phyloP scores from a whole-genome alignment of 2,113 vertebrate genomes.

The Ahaetulla prasina region DNA sequence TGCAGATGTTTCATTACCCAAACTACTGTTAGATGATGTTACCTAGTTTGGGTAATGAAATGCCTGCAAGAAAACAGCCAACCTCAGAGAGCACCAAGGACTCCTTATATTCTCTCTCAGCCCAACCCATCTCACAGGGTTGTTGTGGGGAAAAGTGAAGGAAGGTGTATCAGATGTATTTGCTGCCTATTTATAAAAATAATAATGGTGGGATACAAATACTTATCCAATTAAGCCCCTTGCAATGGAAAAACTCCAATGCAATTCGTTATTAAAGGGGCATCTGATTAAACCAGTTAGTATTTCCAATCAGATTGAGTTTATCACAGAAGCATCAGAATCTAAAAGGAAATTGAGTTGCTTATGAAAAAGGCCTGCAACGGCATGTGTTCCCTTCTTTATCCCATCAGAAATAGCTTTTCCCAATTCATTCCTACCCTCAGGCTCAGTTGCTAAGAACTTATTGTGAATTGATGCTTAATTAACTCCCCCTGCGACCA shows the following conservation, averaged over 20 bases:
- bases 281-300: neutral
- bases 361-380: neutral
- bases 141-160: neutral
- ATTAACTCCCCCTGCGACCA: slow-evolving; percentile 53
- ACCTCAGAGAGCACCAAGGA: neutral
- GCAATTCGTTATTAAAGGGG: neutral
- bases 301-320: accelerated
- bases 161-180: neutral
- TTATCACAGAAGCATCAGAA: accelerated
- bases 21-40: neutral
- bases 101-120: neutral
- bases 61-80: neutral
- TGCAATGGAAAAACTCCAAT: neutral
- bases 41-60: neutral
- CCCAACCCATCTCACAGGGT: neutral
- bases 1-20: neutral
- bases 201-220: neutral
- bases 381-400: neutral
- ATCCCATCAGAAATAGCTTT: slow-evolving; percentile 17
- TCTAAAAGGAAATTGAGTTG: accelerated
- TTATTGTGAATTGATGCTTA: slow-evolving; percentile 49
- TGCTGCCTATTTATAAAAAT: neutral
- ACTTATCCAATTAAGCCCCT: neutral
- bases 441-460: slow-evolving; percentile 46
- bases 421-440: slow-evolving; percentile 44